Evolutionary conservation across 2,888 invertebrate species (phyloP), one percentile per base, ranked within the genome.

Genomic region (Elysia crispata): DNA sequence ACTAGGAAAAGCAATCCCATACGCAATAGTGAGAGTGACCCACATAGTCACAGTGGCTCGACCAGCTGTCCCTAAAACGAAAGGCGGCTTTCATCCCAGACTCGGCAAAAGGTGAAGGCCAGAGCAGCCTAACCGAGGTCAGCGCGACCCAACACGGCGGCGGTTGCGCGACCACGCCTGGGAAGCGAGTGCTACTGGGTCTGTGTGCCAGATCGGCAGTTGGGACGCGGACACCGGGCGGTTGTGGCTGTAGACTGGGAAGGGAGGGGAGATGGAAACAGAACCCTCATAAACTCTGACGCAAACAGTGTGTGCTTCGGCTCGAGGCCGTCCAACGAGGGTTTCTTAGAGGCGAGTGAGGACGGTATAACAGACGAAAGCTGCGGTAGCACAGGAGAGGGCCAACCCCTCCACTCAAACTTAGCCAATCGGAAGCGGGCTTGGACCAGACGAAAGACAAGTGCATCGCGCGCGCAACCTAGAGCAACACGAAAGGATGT

Each of bases 71-170:
- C n/a, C 66, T 41, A 41, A 41, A 41, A 41, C 41, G 41, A 41
- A 41, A 41, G 41, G 41, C 41, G 41, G 41, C 41, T 3, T 41
- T 41, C 41, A 41, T 41, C 41, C 41, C 41, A 41, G 41, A 41
- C 41, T 41, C 41, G 11, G 25, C 25, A 33, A 31, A 62, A 60
- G 75, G 62, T 76, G 30, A 66, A 76, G 66, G 76, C 67, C 76
- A 76, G 76, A 66, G 0, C 67, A 54, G n/a, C 66, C 66, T 66
- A 66, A 66, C 76, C 76, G 41, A 20, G 66, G 67, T 66, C 67
- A 76, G 20, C 3, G 11, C 67, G 66, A 76, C 76, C 76, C 76
- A 76, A 67, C 76, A 76, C 67, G 76, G 76, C 76, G 76, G 76
- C 50, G 66, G 30, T 31, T 3, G 41, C 41, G 41, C 3, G 41